Base-by-base conservation (phyloP, 1,140 invertebrate genomes). In the Trichonephila clavipes region DNA sequence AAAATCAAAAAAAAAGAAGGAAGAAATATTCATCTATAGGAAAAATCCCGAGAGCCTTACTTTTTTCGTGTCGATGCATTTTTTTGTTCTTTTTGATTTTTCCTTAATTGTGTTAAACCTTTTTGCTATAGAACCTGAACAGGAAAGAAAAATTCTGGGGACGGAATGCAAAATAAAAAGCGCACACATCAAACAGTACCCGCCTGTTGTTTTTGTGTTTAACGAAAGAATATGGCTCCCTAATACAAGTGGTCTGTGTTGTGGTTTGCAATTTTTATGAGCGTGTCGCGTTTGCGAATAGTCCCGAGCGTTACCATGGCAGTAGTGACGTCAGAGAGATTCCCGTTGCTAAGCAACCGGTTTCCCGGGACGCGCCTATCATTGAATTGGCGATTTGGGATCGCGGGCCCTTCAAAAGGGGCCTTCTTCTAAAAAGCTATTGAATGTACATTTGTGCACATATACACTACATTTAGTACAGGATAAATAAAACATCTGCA, bases 251-350 rank as follows among this genome's bases (percentile, higher is more conserved):
- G 69, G 69, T 72, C 51, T 85, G 82, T 85, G 69, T 85, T 85
- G 82, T 85, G 44, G 83, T 72, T 58, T 93, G 66, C 85, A 88
- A 93, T 87, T 93, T 93, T 93, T 88, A 93, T 81, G 92, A 93
- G 92, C 62, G 83, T 90, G 72, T 51, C 85, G 90, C 66, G 83
- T 28, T 85, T 16, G 64, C 28, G 90, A n/a, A 18, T 19, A 85
- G 69, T 93, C 90, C 69, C 85, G 77, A 34, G 19, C 16, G 92
- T 88, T 62, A 19, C 85, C 85, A 87, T 88, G 51, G 92, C 24
- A 62, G 69, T 85, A 82, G 34, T 93, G 92, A 93, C 92, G 92
- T 93, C 92, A 93, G 44, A 88, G 85, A 64, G 85, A 93, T 58
- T 44, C 66, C 28, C n/a, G 85, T 93, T 93, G 86, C 92, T 85